These are phyloP conservation scores for Phalacrocorax pelagicus DNA, from an alignment of 2,113 vertebrate genomes.

Conservation along the genomic window DNA sequence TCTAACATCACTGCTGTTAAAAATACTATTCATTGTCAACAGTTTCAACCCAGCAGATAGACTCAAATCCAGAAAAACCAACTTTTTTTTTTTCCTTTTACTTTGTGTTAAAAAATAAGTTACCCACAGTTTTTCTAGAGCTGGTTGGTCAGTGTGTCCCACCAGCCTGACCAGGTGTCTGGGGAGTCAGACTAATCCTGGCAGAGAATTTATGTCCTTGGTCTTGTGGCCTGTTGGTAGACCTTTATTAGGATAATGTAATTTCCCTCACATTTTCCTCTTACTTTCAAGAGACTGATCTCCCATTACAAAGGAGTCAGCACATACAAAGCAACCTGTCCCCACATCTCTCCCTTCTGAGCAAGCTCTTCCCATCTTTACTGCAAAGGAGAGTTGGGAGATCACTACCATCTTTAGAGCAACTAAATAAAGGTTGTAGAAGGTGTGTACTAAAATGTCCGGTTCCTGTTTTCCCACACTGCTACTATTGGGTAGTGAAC, in stretches of 20 bases:
- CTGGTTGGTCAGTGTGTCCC: background rate
- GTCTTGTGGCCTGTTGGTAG: background rate
- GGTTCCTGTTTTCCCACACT: background rate
- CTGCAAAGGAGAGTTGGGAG: background rate
- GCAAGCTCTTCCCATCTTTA: background rate
- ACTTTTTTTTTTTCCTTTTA: background rate
- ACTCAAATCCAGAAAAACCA: background rate
- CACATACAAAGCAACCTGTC: background rate
- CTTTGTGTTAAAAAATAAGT: background rate
- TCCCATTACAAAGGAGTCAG: fast-evolving
- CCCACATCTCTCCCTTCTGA: background rate
- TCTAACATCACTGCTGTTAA: background rate
- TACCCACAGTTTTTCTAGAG: background rate
- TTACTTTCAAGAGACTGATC: background rate
- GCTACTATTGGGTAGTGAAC: background rate
- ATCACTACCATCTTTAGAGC: background rate
- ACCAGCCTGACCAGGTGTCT: background rate
- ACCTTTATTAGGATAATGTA: background rate
- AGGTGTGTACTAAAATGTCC: background rate
- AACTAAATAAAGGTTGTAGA: background rate
- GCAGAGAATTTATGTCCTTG: background rate
- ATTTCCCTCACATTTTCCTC: background rate
- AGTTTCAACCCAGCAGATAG: background rate
- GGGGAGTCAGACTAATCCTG: background rate
- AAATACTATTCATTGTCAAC: background rate